Percentiles rank a stretch among this genome's conserved stretches.
Evolutionary conservation across 2,888 invertebrate species (phyloP).

Genomic region (Andrena fulva): DNA sequence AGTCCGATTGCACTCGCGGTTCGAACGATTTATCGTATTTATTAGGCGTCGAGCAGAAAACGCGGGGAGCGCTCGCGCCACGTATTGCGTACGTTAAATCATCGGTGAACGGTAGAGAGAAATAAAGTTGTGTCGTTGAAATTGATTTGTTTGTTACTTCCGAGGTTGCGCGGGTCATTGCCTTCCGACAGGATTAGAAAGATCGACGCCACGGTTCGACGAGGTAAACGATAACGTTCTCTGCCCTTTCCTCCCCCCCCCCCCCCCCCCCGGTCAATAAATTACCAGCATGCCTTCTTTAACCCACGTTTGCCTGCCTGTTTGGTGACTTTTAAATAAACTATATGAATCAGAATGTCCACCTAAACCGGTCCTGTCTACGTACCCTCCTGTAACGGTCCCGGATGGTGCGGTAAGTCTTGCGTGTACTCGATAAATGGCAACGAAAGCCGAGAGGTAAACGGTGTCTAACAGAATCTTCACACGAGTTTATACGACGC

Average conservation of each 20-base stretch:
- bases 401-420: neutral
- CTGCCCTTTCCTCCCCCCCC: neutral
- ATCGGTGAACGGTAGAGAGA: neutral
- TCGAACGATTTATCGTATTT: slow-evolving; percentile 20
- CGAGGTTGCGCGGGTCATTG: slow-evolving; percentile 6
- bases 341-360: slow-evolving; percentile 47
- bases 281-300: slow-evolving; percentile 42
- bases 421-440: neutral
- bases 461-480: too few species aligned
- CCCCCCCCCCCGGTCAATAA: neutral
- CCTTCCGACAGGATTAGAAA: neutral
- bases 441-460: too few species aligned
- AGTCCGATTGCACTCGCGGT: slow-evolving; percentile 17
- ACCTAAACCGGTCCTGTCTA: slow-evolving; percentile 1
- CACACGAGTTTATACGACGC: too few species aligned
- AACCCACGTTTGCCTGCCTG: slow-evolving; percentile 38
- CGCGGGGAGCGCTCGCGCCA: too few species aligned
- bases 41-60: neutral
- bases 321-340: slow-evolving; percentile 62
- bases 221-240: slow-evolving; percentile 7
- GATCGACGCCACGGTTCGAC: neutral
- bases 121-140: slow-evolving; percentile 9
- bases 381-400: too few species aligned
- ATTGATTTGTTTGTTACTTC: neutral
- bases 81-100: neutral